Base-by-base conservation (phyloP, 2,888 invertebrate species). In the Malthinus flaveolus region DNA sequence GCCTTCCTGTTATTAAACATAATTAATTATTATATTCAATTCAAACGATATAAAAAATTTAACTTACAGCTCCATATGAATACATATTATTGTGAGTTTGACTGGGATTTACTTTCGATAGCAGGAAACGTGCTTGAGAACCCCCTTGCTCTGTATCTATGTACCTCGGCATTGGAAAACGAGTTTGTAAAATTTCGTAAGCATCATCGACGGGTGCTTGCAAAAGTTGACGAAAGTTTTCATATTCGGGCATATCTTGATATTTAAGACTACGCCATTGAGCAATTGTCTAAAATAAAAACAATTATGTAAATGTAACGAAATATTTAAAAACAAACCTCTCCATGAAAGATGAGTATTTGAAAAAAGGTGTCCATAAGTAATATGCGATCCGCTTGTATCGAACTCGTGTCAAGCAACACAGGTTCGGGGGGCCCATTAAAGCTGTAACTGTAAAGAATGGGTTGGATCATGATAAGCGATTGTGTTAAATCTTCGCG, bases 361-460 rank as follows among this genome's bases (percentile, higher is more conserved):
- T 99, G 99, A 88, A 99, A 99, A 84, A 99, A 99, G 0, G 99
- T 98, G 80, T 99, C 99, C 97, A 99, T 97, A 52, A 99, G 86
- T 42, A 99, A 84, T 72, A 99, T 99, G 59, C 96, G 85, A 78
- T 99, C 99, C 0, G 97, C 90, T 78, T 97, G 95, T 74, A 99
- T 98, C 62, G 96, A 96, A 49, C 96, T 95, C 2, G 98, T 96
- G 78, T 99, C 99, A 34, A 99, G 82, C 13, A 99, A 82, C 4
- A 99, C 99, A 0, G 99, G 97, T 82, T 97, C 96, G 0, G 97
- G 97, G 0, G 96, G 95, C 0, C 97, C 97, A 72, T 92, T 95
- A 80, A 99, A 99, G 66, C 96, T 95, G 80, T 99, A 99, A 71
- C 98, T 95, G 80, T 97, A 97, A 72, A 99, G 85, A 75, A 97